Base-by-base conservation (phyloP, 2,797 vertebrate species). In the Neostethus bicornis region DNA sequence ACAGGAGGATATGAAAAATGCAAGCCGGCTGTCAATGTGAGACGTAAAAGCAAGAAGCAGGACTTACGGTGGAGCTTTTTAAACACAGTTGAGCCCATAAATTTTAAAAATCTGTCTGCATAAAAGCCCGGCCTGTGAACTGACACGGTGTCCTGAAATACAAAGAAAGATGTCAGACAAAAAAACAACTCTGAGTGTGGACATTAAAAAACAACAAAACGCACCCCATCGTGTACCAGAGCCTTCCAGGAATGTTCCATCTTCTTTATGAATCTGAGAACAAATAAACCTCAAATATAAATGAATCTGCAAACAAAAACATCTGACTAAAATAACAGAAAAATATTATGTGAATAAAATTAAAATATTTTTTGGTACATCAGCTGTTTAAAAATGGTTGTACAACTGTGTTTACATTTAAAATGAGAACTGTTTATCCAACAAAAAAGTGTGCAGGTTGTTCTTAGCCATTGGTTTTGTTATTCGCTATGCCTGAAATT, bases 231-330 rank as follows among this genome's bases (percentile, higher is more conserved):
- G 72, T 97, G 93, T 32, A 98, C 94, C 24, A 98, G 94, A 62
- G 96, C 94, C 88, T 98, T 98, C 96, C 96, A 98, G 25, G 96
- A 98, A 87, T 98, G 96, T 66, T 98, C 96, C 75, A 98, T 83
- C 42, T 95, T 98, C 89, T 98, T 98, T 73, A 98, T 94, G 59
- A 98, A 92, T 73, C 96, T 98, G 80, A 66, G 47, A 63, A 52
- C 23, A 21, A 49, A 26, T 21, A 6, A 38, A 31, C 50, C 28
- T n/a, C n/a, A n/a, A n/a, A n/a, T n/a, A n/a, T n/a, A n/a, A n/a
- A n/a, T n/a, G n/a, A n/a, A n/a, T n/a, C n/a, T n/a, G n/a, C n/a
- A n/a, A n/a, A n/a, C n/a, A n/a, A n/a, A n/a, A n/a, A n/a, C n/a
- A n/a, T n/a, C n/a, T n/a, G n/a, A n/a, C n/a, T n/a, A n/a, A n/a